These are phyloP conservation scores for Platycheirus albimanus DNA, from an alignment of 2,888 invertebrate species.

Conservation along the genomic window DNA sequence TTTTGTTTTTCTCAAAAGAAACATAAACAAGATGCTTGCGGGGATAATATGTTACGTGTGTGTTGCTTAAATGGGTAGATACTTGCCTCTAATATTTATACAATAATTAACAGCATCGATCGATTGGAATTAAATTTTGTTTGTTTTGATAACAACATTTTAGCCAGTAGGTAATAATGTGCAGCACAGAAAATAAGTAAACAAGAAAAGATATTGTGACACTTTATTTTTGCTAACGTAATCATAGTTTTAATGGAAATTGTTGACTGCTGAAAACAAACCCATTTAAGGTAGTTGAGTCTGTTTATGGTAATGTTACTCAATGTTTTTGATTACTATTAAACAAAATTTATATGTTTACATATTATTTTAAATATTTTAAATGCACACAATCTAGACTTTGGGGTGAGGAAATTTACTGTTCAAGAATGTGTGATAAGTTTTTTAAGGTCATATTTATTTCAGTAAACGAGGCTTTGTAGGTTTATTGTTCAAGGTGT, in stretches of 20 bases:
- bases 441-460: no score
- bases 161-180: not conserved
- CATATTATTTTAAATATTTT: no score
- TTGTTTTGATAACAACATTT: conserved; percentile 15
- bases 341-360: no score
- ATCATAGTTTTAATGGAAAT: conserved; percentile 5
- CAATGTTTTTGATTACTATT: not conserved
- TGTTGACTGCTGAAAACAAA: not conserved
- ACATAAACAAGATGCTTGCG: not conserved
- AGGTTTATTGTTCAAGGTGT: no score
- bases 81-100: no score
- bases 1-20: conserved; percentile 2
- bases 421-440: no score
- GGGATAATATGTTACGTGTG: not conserved
- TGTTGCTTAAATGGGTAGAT: no score
- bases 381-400: no score
- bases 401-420: no score
- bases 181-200: not conserved
- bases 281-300: not conserved
- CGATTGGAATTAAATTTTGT: conserved; percentile 8
- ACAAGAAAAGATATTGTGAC: conserved; percentile 25
- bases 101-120: not conserved
- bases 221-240: not conserved
- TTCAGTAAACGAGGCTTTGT: no score
- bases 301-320: not conserved